Base-by-base conservation (phyloP, 2,113 vertebrate genomes). In the Bubo scandiacus region DNA sequence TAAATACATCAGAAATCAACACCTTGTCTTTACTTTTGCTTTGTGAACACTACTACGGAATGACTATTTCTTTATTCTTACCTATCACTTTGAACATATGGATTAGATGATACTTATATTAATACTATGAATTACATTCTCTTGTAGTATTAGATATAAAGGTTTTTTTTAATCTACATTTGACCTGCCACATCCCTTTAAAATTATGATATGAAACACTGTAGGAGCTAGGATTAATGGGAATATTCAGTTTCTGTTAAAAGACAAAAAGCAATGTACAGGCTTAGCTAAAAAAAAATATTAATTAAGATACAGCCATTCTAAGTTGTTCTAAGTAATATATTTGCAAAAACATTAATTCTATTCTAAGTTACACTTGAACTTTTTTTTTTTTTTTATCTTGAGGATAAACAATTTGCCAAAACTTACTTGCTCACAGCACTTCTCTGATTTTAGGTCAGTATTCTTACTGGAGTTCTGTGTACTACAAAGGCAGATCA, bases 401-500 rank as follows among this genome's bases (percentile, higher is more conserved):
- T 29, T 65, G 42, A 65, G 29, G 12, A 18, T 81, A 90, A 89
- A 36, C 1, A 1, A 47, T 49, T 90, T 89, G 11, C 52, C 78
- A 90, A 67, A 81, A 88, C 32, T n/a, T 68, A 26, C 40, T 63
- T 63, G 22, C 71, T 81, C 73, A 42, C 8, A 47, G 10, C 6
- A 5, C 22, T 90, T 73, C 40, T 74, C 57, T 70, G 34, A 75
- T 80, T 16, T 36, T 49, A 96, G 70, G 54, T 90, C 63, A 45
- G 38, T 72, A 66, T 95, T 95, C 86, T 86, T 85, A 54, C 65
- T 95, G 92, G 90, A 95, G 71, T 92, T 96, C 86, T 43, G 27
- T 73, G 49, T 88, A 90, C 71, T 96, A 95, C 92, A 96, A 77
- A 94, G 82, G 38, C 79, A 95, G 95, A 97, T 98, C 96, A 73